Evolutionary conservation across 2,888 invertebrate species (phyloP).

Genomic region (Cantharis rufa): DNA sequence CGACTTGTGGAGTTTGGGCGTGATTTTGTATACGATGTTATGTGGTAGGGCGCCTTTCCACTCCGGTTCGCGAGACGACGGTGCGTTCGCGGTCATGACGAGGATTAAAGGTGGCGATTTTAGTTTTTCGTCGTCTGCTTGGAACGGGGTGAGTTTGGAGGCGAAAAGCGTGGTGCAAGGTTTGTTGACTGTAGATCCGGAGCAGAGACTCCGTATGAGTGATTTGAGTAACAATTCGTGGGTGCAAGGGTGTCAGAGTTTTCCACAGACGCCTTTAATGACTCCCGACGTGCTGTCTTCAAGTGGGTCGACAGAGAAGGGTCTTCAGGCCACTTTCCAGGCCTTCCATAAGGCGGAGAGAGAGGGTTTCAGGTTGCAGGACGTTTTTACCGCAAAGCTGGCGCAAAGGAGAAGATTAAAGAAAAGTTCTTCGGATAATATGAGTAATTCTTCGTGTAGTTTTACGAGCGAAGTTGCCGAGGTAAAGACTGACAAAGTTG

Average conservation of each 20-base stretch:
- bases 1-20: slow-evolving; percentile 96
- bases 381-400: slow-evolving; percentile 71
- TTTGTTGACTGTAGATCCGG: slow-evolving; percentile 78
- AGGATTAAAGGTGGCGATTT: slow-evolving; percentile 80
- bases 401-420: slow-evolving; percentile 70
- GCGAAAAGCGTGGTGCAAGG: slow-evolving; percentile 78
- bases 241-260: slow-evolving; percentile 59
- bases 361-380: slow-evolving; percentile 75
- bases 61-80: slow-evolving; percentile 69
- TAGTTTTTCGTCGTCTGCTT: slow-evolving; percentile 70
- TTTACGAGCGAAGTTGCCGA: slow-evolving; percentile 51
- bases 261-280: slow-evolving; percentile 62
- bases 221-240: slow-evolving; percentile 72
- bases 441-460: slow-evolving; percentile 51
- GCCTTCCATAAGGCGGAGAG: slow-evolving; percentile 71
- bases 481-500: slow-evolving; percentile 43
- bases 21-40: slow-evolving; percentile 75
- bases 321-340: slow-evolving; percentile 66
- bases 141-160: slow-evolving; percentile 73
- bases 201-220: slow-evolving; percentile 68
- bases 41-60: slow-evolving; percentile 89
- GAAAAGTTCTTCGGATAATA: slow-evolving; percentile 58
- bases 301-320: slow-evolving; percentile 58
- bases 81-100: slow-evolving; percentile 76
- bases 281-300: slow-evolving; percentile 64